These are phyloP conservation scores for Boulengerochromis microlepis DNA, from an alignment of 2,113 vertebrate species.

Conservation along the genomic window DNA sequence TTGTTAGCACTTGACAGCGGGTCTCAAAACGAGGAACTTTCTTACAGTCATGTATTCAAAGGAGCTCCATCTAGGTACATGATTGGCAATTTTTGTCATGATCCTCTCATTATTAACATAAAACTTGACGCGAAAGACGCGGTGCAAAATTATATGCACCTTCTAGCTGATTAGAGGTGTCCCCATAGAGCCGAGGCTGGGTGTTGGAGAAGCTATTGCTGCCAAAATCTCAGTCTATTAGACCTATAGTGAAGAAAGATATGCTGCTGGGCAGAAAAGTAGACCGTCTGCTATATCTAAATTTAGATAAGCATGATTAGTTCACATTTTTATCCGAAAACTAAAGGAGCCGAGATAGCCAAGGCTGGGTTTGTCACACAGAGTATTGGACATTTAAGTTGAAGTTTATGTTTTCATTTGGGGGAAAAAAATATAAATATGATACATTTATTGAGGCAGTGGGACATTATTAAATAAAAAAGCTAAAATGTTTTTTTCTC, in stretches of 20 bases:
- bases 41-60: constrained; percentile 95
- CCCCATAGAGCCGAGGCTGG: constrained; percentile 76
- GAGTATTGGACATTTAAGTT: background rate
- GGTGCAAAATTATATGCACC: constrained; percentile 83
- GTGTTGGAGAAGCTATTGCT: constrained; percentile 45
- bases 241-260: constrained; percentile 51
- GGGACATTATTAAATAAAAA: background rate
- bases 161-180: constrained; percentile 86
- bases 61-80: constrained; percentile 99
- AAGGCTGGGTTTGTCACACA: background rate
- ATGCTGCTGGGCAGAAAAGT: constrained; percentile 24
- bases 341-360: background rate
- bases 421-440: background rate
- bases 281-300: constrained; percentile 19
- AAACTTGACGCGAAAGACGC: constrained; percentile 95
- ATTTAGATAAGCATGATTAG: constrained; percentile 28
- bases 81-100: constrained; percentile 99
- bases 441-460: background rate
- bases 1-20: constrained; percentile 99
- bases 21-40: constrained; percentile 97
- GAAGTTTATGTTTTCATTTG: background rate
- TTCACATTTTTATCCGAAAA: constrained; percentile 8
- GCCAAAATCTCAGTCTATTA: constrained; percentile 59
- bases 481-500: background rate
- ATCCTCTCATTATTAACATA: constrained; percentile 99